These are phyloP conservation scores for Trididemnum nubilum DNA, from an alignment of 23 tunicate species.

Conservation along the genomic window DNA sequence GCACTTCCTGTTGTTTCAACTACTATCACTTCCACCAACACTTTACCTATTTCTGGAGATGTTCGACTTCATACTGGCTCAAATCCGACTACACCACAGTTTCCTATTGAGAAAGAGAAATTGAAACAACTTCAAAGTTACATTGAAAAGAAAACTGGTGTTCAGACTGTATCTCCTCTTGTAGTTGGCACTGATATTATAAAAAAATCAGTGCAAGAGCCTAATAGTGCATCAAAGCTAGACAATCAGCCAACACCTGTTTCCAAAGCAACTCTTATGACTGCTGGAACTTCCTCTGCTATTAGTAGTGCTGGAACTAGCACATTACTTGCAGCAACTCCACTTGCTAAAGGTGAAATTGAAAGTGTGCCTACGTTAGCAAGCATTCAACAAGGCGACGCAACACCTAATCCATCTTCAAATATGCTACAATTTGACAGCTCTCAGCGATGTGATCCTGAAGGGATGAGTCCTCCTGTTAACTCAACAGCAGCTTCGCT, in stretches of 20 bases:
- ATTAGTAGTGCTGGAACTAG: neutral
- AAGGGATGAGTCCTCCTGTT: slow-evolving; percentile 77
- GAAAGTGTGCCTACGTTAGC: neutral
- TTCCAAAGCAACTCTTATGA: neutral
- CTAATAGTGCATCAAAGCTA: neutral
- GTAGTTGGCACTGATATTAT: neutral
- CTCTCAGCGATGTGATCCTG: slow-evolving; percentile 49
- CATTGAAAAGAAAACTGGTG: slow-evolving; percentile 61
- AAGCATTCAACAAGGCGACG: neutral
- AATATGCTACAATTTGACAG: neutral
- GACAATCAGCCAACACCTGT: neutral
- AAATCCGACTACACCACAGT: slow-evolving; percentile 67
- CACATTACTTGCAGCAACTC: neutral
- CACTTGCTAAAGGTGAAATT: neutral
- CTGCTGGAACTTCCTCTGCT: neutral
- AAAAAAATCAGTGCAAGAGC: neutral
- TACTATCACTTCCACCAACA: neutral
- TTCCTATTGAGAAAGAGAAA: slow-evolving; percentile 61
- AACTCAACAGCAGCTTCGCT: neutral
- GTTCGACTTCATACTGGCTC: slow-evolving; percentile 55
- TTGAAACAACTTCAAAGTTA: slow-evolving; percentile 59
- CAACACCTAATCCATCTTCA: slow-evolving; percentile 1
- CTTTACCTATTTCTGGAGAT: slow-evolving; percentile 41
- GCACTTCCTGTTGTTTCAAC: neutral
- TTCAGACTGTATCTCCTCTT: slow-evolving; percentile 47